Evolutionary conservation across 2,113 vertebrate species (phyloP).

Genomic region (Narcine bancroftii): DNA sequence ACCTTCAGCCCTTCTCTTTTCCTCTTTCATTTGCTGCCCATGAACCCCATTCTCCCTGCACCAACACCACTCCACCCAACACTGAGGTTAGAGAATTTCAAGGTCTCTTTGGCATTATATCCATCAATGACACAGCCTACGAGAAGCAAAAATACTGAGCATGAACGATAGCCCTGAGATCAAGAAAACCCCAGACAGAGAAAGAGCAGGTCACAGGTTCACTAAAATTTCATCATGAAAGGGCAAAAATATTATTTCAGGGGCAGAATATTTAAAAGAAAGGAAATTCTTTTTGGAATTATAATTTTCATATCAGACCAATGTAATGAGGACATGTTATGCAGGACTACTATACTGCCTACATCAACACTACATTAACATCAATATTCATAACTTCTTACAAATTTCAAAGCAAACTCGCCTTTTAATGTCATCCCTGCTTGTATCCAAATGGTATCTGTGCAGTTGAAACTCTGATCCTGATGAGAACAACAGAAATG

Average conservation of each 20-base stretch:
- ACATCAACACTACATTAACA: background rate
- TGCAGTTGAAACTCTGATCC: slow-evolving; percentile 66
- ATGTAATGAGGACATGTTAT: background rate
- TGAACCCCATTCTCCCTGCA: background rate
- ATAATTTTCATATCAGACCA: background rate
- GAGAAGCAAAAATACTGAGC: background rate
- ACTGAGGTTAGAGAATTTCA: no score
- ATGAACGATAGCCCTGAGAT: background rate
- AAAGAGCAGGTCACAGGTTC: background rate
- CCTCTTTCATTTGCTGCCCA: background rate
- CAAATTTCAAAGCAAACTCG: background rate
- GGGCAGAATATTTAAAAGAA: background rate
- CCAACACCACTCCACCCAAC: background rate
- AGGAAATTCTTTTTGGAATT: background rate
- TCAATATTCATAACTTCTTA: background rate
- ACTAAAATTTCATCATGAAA: background rate
- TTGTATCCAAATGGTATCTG: slow-evolving; percentile 55
- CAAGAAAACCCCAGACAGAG: background rate
- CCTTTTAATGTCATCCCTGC: slow-evolving; percentile 66
- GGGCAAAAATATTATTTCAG: background rate
- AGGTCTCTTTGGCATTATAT: no score
- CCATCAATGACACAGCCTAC: no score
- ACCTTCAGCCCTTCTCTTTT: background rate
- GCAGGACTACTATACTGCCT: background rate
- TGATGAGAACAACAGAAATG: slow-evolving; percentile 68